Evolutionary conservation across 2,113 vertebrate genomes (phyloP).

Genomic region (Irena cyanogastra): DNA sequence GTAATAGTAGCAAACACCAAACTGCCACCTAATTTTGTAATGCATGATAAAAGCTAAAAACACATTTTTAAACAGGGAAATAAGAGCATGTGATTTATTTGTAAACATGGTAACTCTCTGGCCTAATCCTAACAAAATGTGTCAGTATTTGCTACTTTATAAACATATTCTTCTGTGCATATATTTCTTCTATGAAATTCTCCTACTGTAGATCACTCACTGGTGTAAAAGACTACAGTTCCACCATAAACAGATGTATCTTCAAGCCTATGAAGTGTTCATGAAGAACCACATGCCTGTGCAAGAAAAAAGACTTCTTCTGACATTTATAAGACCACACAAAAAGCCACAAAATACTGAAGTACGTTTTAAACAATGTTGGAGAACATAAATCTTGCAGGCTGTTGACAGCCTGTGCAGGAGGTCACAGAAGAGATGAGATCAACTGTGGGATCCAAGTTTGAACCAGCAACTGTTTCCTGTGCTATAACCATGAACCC

Average conservation of each 20-base stretch:
- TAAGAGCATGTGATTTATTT: background rate
- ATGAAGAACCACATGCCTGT: background rate
- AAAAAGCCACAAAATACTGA: constrained; percentile 36
- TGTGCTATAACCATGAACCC: background rate
- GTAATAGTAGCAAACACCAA: background rate
- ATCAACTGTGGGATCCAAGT: background rate
- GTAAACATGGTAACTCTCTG: background rate
- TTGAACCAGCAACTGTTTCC: constrained; percentile 6
- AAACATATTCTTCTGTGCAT: background rate
- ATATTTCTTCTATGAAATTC: background rate
- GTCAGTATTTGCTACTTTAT: background rate
- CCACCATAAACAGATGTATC: background rate
- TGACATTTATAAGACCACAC: constrained; percentile 43
- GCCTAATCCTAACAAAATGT: background rate
- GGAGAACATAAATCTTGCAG: constrained; percentile 5
- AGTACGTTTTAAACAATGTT: background rate
- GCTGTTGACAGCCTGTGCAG: constrained; percentile 19
- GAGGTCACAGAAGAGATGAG: constrained; percentile 21
- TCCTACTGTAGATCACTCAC: background rate
- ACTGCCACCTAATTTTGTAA: background rate
- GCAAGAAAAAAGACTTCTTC: background rate
- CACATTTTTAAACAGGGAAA: background rate
- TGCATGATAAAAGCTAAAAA: background rate
- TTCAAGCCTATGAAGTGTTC: background rate
- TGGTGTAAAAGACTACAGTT: background rate